Evolutionary conservation across 1,140 invertebrate genomes (phyloP).

Genomic region (Phymorhynchus buccinoides): DNA sequence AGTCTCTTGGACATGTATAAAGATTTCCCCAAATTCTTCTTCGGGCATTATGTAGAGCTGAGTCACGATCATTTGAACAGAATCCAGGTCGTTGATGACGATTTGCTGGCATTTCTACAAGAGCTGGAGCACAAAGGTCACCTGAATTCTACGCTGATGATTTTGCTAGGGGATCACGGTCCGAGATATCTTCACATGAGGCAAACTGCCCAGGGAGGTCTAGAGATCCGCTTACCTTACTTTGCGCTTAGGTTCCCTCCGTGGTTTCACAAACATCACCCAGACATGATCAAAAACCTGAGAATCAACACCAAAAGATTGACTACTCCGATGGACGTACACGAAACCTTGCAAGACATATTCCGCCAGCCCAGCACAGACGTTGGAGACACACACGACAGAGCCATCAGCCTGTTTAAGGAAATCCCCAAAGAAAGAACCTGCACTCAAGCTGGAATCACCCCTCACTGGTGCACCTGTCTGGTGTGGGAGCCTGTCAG

Average conservation of each 20-base stretch:
- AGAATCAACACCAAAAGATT: conserved; percentile 77
- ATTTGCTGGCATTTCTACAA: conserved; percentile 80
- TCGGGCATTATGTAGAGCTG: conserved; percentile 87
- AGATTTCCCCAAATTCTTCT: conserved; percentile 84
- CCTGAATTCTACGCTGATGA: conserved; percentile 78
- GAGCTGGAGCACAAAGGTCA: conserved; percentile 79
- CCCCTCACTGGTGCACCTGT: conserved; percentile 95
- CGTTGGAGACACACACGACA: conserved; percentile 73
- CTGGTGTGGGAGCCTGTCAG: conserved; percentile 80
- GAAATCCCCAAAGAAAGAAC: conserved; percentile 79
- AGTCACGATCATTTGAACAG: conserved; percentile 84
- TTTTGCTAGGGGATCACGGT: conserved; percentile 94
- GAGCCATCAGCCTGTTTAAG: conserved; percentile 81
- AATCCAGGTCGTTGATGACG: conserved; percentile 80
- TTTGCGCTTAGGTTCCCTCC: conserved; percentile 84
- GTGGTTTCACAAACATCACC: conserved; percentile 80
- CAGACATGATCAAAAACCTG: conserved; percentile 80
- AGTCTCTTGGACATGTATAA: conserved; percentile 79
- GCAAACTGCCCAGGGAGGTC: conserved; percentile 85
- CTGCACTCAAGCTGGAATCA: conserved; percentile 90
- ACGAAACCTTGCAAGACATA: conserved; percentile 70
- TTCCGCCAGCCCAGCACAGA: conserved; percentile 78
- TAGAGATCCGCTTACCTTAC: conserved; percentile 92
- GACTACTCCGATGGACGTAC: conserved; percentile 74
- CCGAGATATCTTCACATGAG: conserved; percentile 86